Percentiles rank a stretch among this genome's conserved stretches.
Conservation (phyloP, 2,797 vertebrate genomes). For the Chiloscyllium punctatum region DNA sequence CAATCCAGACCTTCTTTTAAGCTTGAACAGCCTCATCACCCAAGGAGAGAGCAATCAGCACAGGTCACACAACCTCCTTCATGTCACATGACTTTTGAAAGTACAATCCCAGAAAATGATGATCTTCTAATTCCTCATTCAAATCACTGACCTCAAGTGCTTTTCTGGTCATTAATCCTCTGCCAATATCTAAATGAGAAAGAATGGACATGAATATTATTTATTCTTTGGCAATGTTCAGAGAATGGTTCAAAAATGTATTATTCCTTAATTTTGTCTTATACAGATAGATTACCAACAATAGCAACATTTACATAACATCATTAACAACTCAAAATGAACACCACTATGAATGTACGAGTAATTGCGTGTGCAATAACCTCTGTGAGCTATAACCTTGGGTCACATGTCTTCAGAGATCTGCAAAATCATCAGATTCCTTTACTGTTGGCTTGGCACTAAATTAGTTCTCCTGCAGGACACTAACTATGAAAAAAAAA, state of each 20-base stretch:
- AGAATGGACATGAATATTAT: not conserved
- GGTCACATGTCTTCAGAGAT: not conserved
- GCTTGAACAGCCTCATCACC: not conserved
- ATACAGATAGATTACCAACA: not conserved
- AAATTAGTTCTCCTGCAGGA: not conserved
- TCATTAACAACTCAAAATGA: not conserved
- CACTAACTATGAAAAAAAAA: not conserved
- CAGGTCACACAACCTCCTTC: not conserved
- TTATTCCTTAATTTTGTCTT: not conserved
- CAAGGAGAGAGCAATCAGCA: not conserved
- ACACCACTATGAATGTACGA: not conserved
- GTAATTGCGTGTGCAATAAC: not conserved
- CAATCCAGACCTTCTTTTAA: not conserved
- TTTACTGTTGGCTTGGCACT: not conserved
- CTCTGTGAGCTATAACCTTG: not conserved
- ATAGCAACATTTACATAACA: not conserved
- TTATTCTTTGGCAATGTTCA: not conserved
- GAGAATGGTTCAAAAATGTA: not conserved
- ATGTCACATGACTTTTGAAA: not conserved
- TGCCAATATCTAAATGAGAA: conserved; percentile 66
- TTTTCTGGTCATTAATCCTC: conserved; percentile 72
- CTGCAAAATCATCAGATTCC: not conserved
- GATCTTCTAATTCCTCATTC: not conserved
- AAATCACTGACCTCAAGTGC: conserved; percentile 63
- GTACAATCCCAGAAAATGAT: not conserved